Evolutionary conservation across 2,888 invertebrate species (phyloP).

Genomic region (Chaitophorus viminalis): DNA sequence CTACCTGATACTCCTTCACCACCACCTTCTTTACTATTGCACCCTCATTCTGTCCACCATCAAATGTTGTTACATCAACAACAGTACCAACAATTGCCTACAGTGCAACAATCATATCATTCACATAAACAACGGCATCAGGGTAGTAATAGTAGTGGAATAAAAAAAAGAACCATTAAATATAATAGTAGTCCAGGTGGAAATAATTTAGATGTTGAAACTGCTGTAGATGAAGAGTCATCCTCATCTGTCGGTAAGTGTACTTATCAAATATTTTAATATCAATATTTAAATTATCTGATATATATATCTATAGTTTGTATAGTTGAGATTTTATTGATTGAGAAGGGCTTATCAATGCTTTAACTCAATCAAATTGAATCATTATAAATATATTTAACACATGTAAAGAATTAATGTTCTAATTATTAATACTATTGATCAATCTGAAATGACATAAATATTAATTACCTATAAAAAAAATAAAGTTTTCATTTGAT

Average conservation of each 20-base stretch:
- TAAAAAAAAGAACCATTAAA: neutral
- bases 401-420: too few species aligned
- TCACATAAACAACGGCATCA: neutral
- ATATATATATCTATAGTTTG: too few species aligned
- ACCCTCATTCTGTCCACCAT: neutral
- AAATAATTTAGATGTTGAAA: neutral
- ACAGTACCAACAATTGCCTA: constrained; percentile 11
- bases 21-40: neutral
- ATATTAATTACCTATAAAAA: too few species aligned
- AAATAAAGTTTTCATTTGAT: too few species aligned
- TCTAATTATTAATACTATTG: too few species aligned
- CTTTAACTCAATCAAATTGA: too few species aligned
- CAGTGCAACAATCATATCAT: constrained; percentile 21
- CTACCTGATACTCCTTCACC: constrained; percentile 4
- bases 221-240: constrained; percentile 1
- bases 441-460: too few species aligned
- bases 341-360: too few species aligned
- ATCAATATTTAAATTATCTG: too few species aligned
- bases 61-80: neutral
- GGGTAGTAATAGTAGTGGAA: neutral
- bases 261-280: neutral
- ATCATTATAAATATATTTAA: too few species aligned
- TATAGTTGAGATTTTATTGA: too few species aligned
- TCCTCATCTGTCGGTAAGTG: constrained; percentile 31
- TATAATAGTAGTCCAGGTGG: neutral